Conservation (phyloP, 2,888 invertebrate species). For the Strigamia transsilvanica region DNA sequence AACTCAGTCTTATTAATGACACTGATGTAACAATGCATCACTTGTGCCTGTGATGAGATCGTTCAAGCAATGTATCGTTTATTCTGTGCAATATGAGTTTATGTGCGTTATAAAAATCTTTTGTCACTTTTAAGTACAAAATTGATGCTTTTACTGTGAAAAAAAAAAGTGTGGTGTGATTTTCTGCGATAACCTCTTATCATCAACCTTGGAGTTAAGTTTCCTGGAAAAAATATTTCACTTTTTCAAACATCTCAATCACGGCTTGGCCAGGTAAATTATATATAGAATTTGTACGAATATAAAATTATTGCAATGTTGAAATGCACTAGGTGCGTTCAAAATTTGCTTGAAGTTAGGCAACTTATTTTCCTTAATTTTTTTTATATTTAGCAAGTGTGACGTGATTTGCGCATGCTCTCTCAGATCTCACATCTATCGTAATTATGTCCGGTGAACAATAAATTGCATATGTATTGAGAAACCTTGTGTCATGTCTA, state of each 20-base stretch:
- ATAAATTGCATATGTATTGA: too few relatives aligned
- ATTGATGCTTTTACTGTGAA: not conserved
- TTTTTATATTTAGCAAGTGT: too few relatives aligned
- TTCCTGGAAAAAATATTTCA: constrained; percentile 6
- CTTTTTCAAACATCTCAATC: not conserved
- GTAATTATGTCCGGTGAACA: too few relatives aligned
- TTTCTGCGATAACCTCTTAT: constrained; percentile 23
- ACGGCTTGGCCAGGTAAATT: not conserved
- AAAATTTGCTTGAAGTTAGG: too few relatives aligned
- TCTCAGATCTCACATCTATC: too few relatives aligned
- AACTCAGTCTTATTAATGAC: constrained; percentile 31
- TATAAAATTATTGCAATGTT: too few relatives aligned
- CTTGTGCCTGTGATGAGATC: not conserved
- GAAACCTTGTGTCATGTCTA: too few relatives aligned
- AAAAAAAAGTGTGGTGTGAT: constrained; percentile 4
- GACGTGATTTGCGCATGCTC: too few relatives aligned
- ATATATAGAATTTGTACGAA: not conserved
- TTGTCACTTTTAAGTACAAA: not conserved
- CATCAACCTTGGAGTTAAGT: not conserved
- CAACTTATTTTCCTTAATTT: too few relatives aligned
- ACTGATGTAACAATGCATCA: constrained; percentile 27
- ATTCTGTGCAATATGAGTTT: not conserved
- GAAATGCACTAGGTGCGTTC: too few relatives aligned
- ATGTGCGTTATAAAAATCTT: not conserved
- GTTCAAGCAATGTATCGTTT: not conserved